Percentiles rank a stretch among this genome's conserved stretches.
These are phyloP conservation scores for Stegastes partitus DNA, from an alignment of 2,113 vertebrate genomes.

Conservation along the genomic window DNA sequence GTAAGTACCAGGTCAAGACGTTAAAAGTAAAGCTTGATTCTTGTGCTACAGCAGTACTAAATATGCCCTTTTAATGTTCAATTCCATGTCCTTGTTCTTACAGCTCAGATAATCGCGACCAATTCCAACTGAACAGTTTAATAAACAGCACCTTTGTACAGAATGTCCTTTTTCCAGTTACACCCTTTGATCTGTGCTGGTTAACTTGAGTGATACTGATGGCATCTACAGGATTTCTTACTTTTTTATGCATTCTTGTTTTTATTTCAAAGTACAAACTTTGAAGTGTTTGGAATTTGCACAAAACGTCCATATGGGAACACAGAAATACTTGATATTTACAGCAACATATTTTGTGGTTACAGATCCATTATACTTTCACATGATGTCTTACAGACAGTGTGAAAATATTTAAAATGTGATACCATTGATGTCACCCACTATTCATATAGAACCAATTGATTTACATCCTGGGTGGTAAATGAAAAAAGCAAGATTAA, in stretches of 20 bases:
- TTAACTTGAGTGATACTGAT: background rate
- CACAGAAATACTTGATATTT: background rate
- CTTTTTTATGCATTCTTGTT: background rate
- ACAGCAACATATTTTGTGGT: background rate
- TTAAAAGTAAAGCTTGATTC: background rate
- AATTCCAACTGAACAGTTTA: slow-evolving; percentile 13
- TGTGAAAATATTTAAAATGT: too few species aligned
- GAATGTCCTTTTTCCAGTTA: background rate
- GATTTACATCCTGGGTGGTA: background rate
- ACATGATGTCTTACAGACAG: background rate
- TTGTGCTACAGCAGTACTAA: background rate
- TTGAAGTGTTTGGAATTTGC: slow-evolving; percentile 5
- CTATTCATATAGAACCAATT: background rate
- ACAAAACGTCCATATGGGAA: background rate
- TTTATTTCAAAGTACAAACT: background rate
- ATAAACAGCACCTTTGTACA: background rate
- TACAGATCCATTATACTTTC: background rate
- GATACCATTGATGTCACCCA: background rate
- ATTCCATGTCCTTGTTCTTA: slow-evolving; percentile 34
- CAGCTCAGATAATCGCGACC: slow-evolving; percentile 68
- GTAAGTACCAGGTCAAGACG: slow-evolving; percentile 62
- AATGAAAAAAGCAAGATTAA: background rate
- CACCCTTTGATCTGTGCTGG: background rate
- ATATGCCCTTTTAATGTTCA: slow-evolving; percentile 10
- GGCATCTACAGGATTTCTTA: background rate